phyloP scores from a whole-genome alignment of 2,113 vertebrate genomes.

The Ptyas mucosa region DNA sequence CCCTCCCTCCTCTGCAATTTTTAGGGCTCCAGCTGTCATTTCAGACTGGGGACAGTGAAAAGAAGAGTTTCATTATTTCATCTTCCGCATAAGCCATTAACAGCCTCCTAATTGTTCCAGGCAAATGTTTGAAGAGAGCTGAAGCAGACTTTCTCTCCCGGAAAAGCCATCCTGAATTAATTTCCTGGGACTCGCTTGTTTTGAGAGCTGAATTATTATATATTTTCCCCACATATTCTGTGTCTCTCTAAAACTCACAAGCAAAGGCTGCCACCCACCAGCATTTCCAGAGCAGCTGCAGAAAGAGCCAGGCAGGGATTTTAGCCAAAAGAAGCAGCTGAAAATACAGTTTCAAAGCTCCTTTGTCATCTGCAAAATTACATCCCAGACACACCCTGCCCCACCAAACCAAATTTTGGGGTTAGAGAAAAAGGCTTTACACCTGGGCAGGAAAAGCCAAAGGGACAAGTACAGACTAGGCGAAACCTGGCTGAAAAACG shows the following conservation, averaged over 20 bases:
- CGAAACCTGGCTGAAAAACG: no score
- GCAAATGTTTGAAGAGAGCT: constrained; percentile 46
- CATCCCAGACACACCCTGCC: no score
- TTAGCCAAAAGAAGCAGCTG: not conserved
- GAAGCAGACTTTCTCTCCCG: constrained; percentile 25
- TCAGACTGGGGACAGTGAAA: constrained; percentile 63
- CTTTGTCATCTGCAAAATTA: not conserved
- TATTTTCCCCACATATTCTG: constrained; percentile 21
- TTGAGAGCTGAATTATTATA: constrained; percentile 17
- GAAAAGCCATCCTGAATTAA: constrained; percentile 40
- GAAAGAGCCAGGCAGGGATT: not conserved
- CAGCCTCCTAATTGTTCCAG: constrained; percentile 59
- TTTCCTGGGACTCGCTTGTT: constrained; percentile 12
- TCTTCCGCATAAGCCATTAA: constrained; percentile 58
- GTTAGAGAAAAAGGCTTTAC: not conserved
- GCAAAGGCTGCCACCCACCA: not conserved
- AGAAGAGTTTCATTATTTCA: constrained; percentile 60
- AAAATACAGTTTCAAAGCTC: not conserved
- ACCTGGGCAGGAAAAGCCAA: not conserved
- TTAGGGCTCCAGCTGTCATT: constrained; percentile 52
- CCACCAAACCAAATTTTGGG: not conserved
- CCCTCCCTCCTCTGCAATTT: constrained; percentile 15
- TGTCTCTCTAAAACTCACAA: constrained; percentile 9
- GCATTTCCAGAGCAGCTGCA: not conserved
- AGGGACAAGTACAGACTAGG: no score